These are phyloP conservation scores for Rhopalosiphum nymphaeae DNA, from an alignment of 2,888 invertebrate species.

Conservation along the genomic window DNA sequence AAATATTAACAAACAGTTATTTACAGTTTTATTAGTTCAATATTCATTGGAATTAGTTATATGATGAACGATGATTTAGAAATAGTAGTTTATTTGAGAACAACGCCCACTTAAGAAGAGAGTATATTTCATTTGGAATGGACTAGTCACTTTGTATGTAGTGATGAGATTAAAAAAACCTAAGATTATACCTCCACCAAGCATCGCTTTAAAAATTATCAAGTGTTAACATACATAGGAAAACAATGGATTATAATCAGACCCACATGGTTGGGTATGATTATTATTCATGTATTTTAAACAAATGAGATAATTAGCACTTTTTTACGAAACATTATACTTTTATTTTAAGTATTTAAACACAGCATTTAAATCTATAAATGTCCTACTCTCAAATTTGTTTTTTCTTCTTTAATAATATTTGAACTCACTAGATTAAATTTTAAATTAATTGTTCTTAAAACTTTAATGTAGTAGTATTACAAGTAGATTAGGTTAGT, in stretches of 20 bases:
- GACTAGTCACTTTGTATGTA: background rate
- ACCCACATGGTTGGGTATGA: constrained; percentile 39
- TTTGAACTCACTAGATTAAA: background rate
- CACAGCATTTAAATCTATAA: background rate
- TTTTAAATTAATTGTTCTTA: constrained; percentile 1
- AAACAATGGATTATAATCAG: constrained; percentile 63
- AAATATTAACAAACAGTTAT: constrained; percentile 43
- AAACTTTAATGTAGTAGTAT: background rate
- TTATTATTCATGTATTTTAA: constrained; percentile 55
- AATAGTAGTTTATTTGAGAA: constrained; percentile 51
- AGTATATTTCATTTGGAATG: constrained; percentile 47
- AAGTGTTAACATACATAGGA: constrained; percentile 27
- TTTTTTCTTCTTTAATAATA: background rate
- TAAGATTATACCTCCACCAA: constrained; percentile 41
- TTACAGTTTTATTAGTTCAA: constrained; percentile 16
- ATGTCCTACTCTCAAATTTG: background rate
- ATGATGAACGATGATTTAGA: background rate
- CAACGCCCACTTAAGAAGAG: constrained; percentile 43
- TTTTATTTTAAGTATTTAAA: constrained; percentile 5
- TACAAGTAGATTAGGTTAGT: too few relatives aligned
- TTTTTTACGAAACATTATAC: constrained; percentile 21
- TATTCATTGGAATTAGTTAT: background rate
- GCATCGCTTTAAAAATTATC: constrained; percentile 5
- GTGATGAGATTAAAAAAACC: constrained; percentile 10
- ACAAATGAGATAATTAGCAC: constrained; percentile 55